phyloP scores from a whole-genome alignment of 2,797 vertebrate genomes.

The Falco novaeseelandiae region DNA sequence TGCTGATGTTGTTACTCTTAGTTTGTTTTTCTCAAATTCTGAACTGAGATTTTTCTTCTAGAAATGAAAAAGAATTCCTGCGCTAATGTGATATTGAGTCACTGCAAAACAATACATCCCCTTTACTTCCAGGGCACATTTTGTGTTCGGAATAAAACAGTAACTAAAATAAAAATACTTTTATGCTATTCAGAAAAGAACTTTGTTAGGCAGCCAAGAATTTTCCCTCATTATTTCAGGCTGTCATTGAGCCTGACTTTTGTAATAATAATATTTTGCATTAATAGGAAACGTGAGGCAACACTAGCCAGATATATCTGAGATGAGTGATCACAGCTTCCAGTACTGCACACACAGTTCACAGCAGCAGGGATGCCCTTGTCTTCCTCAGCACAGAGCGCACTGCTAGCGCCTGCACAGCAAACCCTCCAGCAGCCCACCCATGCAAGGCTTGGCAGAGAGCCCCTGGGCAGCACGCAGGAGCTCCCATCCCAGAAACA shows the following conservation, averaged over 20 bases:
- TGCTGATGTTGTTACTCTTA: background rate
- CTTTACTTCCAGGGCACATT: conserved; percentile 32
- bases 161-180: conserved; percentile 57
- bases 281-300: conserved; percentile 36
- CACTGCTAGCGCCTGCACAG: background rate
- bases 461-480: rapidly evolving
- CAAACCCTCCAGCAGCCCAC: background rate
- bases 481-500: background rate
- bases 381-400: background rate
- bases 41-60: background rate
- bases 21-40: background rate
- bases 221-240: conserved; percentile 60
- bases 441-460: background rate
- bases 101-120: conserved; percentile 36
- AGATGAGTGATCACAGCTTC: background rate
- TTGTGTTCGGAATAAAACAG: conserved; percentile 43
- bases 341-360: background rate
- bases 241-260: conserved; percentile 62
- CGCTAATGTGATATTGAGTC: conserved; percentile 11
- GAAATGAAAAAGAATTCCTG: conserved; percentile 38
- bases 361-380: background rate
- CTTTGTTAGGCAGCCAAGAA: conserved; percentile 65
- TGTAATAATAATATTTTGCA: conserved; percentile 54
- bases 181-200: conserved; percentile 31
- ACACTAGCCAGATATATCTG: background rate